These are phyloP conservation scores for Acomys russatus DNA, from an alignment of 2,797 vertebrate species.

Conservation along the genomic window DNA sequence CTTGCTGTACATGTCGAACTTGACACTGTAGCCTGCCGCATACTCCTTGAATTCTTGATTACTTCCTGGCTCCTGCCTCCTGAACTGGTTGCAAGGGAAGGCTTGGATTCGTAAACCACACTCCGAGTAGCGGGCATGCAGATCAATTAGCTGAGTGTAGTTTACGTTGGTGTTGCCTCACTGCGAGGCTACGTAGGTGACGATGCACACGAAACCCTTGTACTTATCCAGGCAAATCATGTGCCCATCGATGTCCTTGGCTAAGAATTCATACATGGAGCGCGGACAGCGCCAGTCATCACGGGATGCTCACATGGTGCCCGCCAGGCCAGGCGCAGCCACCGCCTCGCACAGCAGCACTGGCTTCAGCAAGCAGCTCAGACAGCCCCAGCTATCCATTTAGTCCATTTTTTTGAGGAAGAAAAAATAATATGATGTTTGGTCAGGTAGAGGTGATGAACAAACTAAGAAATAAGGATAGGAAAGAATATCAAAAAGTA, in stretches of 20 bases:
- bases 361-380: slow-evolving; percentile 74
- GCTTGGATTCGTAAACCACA: slow-evolving; percentile 95
- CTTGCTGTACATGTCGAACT: slow-evolving; percentile 96
- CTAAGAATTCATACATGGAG: slow-evolving; percentile 95
- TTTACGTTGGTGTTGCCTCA: slow-evolving; percentile 88
- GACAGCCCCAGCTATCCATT: slow-evolving; percentile 70
- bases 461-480: background rate
- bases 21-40: slow-evolving; percentile 91
- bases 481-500: background rate
- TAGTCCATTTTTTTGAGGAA: too few species aligned
- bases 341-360: slow-evolving; percentile 66
- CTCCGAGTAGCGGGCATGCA: slow-evolving; percentile 96
- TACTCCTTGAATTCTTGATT: slow-evolving; percentile 94
- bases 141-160: slow-evolving; percentile 97
- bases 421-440: too few species aligned
- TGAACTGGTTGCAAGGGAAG: slow-evolving; percentile 90
- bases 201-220: slow-evolving; percentile 95
- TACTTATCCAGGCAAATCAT: slow-evolving; percentile 94
- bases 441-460: too few species aligned
- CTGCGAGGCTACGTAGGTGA: slow-evolving; percentile 96
- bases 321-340: background rate
- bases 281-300: slow-evolving; percentile 92
- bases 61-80: slow-evolving; percentile 96
- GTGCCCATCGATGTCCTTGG: slow-evolving; percentile 94
- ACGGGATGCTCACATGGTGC: slow-evolving; percentile 87